Base-by-base conservation (phyloP, 2,888 invertebrate species). In the Heteropelma amictum region DNA sequence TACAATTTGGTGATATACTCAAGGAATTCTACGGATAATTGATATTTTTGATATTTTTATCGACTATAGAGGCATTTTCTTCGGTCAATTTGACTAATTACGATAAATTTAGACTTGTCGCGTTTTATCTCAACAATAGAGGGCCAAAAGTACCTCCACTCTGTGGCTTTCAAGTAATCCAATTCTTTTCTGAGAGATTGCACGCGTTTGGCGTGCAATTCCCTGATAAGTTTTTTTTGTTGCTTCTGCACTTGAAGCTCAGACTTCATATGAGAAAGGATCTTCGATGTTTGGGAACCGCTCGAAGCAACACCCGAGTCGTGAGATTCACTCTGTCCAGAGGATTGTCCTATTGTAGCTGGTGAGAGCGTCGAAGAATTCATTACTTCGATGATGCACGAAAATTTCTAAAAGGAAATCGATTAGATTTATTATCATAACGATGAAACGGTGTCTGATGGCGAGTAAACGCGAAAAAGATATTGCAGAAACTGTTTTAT, bases 71-170 rank as follows among this genome's bases (percentile, higher is more conserved):
- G n/a, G n/a, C n/a, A n/a, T n/a, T n/a, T n/a, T n/a, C n/a, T n/a
- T n/a, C n/a, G n/a, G n/a, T n/a, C n/a, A n/a, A n/a, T n/a, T n/a
- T n/a, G n/a, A n/a, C n/a, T n/a, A n/a, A n/a, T n/a, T n/a, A n/a
- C n/a, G n/a, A n/a, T n/a, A n/a, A n/a, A n/a, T n/a, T n/a, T n/a
- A n/a, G n/a, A n/a, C n/a, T n/a, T n/a, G n/a, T n/a, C n/a, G n/a
- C n/a, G n/a, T n/a, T n/a, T n/a, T n/a, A n/a, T n/a, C n/a, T n/a
- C n/a, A n/a, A n/a, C n/a, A n/a, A n/a, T n/a, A n/a, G n/a, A n/a
- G n/a, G n/a, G n/a, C n/a, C n/a, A n/a, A n/a, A n/a, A n/a, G n/a
- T 94, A 95, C 88, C 94, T 93, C 96, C 96, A 96, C 84, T 95
- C 94, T 0, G 95, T 95, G 63, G 93, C 92, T 85, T 94, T 95